Evolutionary conservation across 2,113 vertebrate species (phyloP).

Genomic region (Oryzias curvinotus): DNA sequence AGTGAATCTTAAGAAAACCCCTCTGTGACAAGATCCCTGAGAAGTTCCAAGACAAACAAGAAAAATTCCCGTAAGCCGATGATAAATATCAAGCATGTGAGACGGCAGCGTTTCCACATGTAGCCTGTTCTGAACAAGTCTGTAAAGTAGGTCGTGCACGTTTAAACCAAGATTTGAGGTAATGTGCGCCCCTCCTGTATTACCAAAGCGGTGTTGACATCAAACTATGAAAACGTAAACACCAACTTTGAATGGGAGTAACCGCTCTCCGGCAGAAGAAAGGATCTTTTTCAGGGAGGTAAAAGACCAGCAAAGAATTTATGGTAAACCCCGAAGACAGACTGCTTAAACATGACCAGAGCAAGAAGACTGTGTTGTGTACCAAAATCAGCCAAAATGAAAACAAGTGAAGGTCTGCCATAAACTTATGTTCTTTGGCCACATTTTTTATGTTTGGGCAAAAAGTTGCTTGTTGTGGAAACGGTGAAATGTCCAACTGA

Average conservation of each 20-base stretch:
- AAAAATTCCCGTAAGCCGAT: not conserved
- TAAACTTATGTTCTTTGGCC: conserved; percentile 20
- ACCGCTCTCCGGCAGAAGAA: not conserved
- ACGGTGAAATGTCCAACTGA: not conserved
- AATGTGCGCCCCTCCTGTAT: not conserved
- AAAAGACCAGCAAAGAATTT: conserved; percentile 12
- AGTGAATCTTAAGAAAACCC: too few relatives aligned
- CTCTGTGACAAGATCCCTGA: too few relatives aligned
- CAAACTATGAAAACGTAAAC: not conserved
- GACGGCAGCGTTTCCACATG: not conserved
- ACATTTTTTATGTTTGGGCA: conserved; percentile 24
- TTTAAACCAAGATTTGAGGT: not conserved
- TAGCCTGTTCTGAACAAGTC: not conserved
- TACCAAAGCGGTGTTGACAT: not conserved
- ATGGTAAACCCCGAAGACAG: conserved; percentile 33
- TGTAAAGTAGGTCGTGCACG: not conserved
- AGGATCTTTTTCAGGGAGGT: not conserved
- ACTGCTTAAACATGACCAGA: conserved; percentile 18
- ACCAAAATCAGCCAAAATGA: conserved; percentile 16
- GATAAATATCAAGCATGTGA: not conserved
- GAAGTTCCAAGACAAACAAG: too few relatives aligned
- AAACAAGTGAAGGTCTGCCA: not conserved
- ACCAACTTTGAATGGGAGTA: not conserved
- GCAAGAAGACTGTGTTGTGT: conserved; percentile 6
- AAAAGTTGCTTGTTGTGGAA: not conserved